Conservation (phyloP, 2,113 vertebrate species). For the Colius striatus region DNA sequence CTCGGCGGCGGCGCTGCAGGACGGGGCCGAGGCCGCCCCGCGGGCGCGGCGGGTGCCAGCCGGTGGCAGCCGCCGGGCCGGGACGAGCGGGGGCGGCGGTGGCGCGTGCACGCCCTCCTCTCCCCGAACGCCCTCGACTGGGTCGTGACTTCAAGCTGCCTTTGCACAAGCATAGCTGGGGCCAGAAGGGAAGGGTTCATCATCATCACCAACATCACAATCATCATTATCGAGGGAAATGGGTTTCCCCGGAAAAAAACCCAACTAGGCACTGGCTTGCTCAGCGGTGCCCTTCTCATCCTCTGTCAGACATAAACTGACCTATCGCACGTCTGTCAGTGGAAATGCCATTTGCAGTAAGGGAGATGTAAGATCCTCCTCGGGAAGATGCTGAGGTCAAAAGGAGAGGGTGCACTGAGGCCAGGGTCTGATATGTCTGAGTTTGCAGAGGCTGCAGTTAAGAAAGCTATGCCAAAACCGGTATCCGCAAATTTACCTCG, state of each 20-base stretch:
- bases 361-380: background rate
- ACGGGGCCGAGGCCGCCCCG: background rate
- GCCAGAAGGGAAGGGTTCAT: background rate
- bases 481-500: background rate
- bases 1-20: background rate
- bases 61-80: background rate
- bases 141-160: background rate
- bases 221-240: background rate
- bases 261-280: rapidly evolving
- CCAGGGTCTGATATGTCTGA: rapidly evolving
- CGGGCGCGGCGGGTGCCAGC: background rate
- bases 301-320: background rate
- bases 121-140: background rate
- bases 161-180: background rate
- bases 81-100: background rate
- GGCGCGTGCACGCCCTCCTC: background rate
- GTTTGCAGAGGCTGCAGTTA: background rate
- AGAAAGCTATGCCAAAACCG: rapidly evolving
- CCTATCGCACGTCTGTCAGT: rapidly evolving
- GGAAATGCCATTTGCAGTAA: background rate
- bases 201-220: background rate
- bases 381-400: background rate
- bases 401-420: background rate
- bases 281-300: background rate
- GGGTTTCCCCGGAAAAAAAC: background rate